Base-by-base conservation (phyloP, 2,888 invertebrate species). In the Spilosoma lubricipeda region DNA sequence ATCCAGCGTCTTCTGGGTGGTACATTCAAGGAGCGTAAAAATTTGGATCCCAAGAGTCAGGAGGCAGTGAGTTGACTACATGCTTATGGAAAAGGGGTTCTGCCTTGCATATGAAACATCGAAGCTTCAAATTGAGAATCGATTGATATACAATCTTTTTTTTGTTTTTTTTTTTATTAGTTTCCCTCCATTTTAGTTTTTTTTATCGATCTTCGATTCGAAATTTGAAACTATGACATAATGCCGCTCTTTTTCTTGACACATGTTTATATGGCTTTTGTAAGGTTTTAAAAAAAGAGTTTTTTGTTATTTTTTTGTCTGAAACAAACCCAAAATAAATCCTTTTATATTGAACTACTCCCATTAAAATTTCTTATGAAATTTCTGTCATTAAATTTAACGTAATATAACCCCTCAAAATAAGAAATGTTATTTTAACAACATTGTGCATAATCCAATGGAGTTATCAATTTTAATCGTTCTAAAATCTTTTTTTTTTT, bases 1-100 rank as follows among this genome's bases (percentile, higher is more conserved):
- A 97, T 98, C 92, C 97, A 97, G 90, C 97, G 96, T 88, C 96
- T 98, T 92, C 97, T 98, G 93, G 97, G 97, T 85, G 97, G 97
- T 88, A 96, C 96, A 66, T 91, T 97, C 88, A 97, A 96, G 94
- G 94, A 96, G 86, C 95, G 96, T 82, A 97, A 97, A 91, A 96
- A 97, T 91, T 96, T 97, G 95, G 98, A 98, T 91, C 95, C 96
- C 81, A 96, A 96, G 87, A 97, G 97, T 85, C 95, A 96, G 89
- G 95, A 96, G 94, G 96, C 97, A 93, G 97, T 97, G 97, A 97
- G 97, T 97, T 94, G 87, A 77, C 77, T 71, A 82, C 86, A 82
- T 83, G 88, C 87, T 90, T 89, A 68, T 80, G 72, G 77, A 76
- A 56, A 52, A 79, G 76, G 77, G 77, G 77, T 75, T 76, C 77